These are phyloP conservation scores for Lypha dubia DNA, from an alignment of 2,888 invertebrate genomes.

Conservation along the genomic window DNA sequence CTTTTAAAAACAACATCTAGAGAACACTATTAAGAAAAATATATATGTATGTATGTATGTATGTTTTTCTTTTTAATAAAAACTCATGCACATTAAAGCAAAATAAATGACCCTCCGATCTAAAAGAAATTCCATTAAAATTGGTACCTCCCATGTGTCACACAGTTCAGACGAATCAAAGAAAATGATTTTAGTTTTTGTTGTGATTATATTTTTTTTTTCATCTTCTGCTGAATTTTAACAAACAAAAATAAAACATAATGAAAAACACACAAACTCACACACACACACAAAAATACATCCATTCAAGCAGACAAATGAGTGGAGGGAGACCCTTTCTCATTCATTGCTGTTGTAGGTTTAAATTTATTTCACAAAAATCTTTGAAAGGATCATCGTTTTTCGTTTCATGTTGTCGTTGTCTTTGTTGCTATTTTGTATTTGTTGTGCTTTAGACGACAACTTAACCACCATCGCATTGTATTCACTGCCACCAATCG, in stretches of 20 bases:
- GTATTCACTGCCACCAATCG: conserved; percentile 69
- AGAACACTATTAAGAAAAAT: conserved; percentile 59
- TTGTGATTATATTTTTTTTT: conserved; percentile 18
- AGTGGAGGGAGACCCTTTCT: conserved; percentile 45
- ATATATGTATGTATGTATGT: no score
- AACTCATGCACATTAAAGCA: conserved; percentile 17
- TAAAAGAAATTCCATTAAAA: conserved; percentile 76
- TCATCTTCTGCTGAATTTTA: conserved; percentile 34
- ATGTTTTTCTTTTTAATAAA: conserved; percentile 28
- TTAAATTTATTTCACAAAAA: conserved; percentile 64
- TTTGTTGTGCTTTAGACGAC: conserved; percentile 65
- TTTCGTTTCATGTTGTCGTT: conserved; percentile 43
- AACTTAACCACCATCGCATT: conserved; percentile 67
- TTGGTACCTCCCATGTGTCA: conserved; percentile 76
- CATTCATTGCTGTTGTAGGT: conserved; percentile 42
- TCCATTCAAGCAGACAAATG: conserved; percentile 48
- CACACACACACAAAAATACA: conserved; percentile 19
- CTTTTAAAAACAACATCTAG: conserved; percentile 65
- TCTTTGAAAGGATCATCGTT: conserved; percentile 67
- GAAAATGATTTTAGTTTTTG: conserved; percentile 62
- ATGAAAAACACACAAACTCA: conserved; percentile 21
- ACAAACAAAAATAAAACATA: conserved; percentile 40
- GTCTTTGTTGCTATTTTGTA: conserved; percentile 2
- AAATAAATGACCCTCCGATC: conserved; percentile 71
- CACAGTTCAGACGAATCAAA: conserved; percentile 74